phyloP scores from a whole-genome alignment of 1,140 invertebrate genomes.

The Ceratoteleas bidentatus region DNA sequence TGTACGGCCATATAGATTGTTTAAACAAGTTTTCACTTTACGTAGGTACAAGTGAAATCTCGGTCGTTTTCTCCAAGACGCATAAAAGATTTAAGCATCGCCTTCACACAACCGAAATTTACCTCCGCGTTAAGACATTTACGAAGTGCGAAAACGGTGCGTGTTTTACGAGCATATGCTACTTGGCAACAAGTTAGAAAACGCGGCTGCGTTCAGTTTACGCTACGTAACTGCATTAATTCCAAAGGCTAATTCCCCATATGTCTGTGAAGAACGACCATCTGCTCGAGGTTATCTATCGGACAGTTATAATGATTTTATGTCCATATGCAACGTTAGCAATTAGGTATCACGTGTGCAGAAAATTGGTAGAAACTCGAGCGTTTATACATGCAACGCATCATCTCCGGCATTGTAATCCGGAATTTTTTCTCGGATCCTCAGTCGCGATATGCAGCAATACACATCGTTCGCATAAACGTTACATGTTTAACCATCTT shows the following conservation, averaged over 20 bases:
- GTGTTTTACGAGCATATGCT: constrained; percentile 61
- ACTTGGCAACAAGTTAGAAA: constrained; percentile 59
- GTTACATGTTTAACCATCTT: constrained; percentile 25
- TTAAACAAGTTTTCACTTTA: constrained; percentile 36
- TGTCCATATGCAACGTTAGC: constrained; percentile 21
- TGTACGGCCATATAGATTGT: neutral
- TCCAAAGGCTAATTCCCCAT: constrained; percentile 34
- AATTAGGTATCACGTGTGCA: constrained; percentile 48
- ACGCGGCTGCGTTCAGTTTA: constrained; percentile 41
- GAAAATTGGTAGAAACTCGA: constrained; percentile 53
- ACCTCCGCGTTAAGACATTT: constrained; percentile 46
- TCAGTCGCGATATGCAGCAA: constrained; percentile 12
- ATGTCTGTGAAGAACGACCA: constrained; percentile 22
- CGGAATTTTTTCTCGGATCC: constrained; percentile 13
- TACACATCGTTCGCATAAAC: constrained; percentile 8
- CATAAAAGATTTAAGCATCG: constrained; percentile 55
- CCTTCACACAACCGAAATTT: constrained; percentile 47
- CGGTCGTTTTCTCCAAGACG: constrained; percentile 42
- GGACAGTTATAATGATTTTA: constrained; percentile 33
- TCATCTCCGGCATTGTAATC: constrained; percentile 30
- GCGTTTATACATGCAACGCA: constrained; percentile 23
- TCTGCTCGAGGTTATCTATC: constrained; percentile 35
- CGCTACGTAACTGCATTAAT: constrained; percentile 54
- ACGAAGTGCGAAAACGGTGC: constrained; percentile 63
- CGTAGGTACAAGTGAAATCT: constrained; percentile 45